A percentile compares a stretch with the other conserved stretches of the same genome.
Conservation (phyloP, 2,797 vertebrate genomes). For the Hypotaenidia okinawae region DNA sequence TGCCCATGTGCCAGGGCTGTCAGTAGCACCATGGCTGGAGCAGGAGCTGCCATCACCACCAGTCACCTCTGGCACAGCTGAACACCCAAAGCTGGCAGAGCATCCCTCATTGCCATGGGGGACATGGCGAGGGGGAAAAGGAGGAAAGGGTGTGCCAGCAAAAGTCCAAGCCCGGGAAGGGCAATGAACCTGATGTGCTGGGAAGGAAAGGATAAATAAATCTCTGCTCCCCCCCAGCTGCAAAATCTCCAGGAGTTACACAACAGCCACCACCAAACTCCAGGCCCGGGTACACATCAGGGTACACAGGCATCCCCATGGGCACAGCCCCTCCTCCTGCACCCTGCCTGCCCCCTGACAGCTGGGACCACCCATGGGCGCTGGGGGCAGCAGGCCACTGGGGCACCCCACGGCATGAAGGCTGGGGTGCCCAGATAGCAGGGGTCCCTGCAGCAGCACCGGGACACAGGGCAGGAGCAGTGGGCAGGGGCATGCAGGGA, state of each 20-base stretch:
- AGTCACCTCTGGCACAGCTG: fast-evolving
- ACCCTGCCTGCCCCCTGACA: neutral
- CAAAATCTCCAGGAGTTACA: conserved; percentile 46
- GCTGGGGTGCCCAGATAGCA: fast-evolving
- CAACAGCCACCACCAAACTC: neutral
- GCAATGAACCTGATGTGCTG: fast-evolving
- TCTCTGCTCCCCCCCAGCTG: neutral
- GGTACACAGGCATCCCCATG: fast-evolving
- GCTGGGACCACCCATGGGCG: neutral
- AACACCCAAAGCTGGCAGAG: neutral
- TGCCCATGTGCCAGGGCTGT: fast-evolving
- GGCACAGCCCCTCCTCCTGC: neutral
- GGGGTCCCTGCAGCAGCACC: neutral
- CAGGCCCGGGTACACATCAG: neutral
- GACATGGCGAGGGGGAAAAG: no score
- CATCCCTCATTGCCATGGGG: fast-evolving
- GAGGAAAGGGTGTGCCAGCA: fast-evolving
- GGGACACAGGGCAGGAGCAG: neutral
- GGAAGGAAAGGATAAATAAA: neutral
- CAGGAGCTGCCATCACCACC: neutral
- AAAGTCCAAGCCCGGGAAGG: neutral
- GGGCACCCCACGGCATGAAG: neutral
- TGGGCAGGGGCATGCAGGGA: neutral
- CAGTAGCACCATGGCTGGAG: neutral
- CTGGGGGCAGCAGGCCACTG: neutral